A percentile compares a stretch with the other conserved stretches of the same genome.
Conservation (phyloP, 2,113 vertebrate genomes). For the Numida meleagris region DNA sequence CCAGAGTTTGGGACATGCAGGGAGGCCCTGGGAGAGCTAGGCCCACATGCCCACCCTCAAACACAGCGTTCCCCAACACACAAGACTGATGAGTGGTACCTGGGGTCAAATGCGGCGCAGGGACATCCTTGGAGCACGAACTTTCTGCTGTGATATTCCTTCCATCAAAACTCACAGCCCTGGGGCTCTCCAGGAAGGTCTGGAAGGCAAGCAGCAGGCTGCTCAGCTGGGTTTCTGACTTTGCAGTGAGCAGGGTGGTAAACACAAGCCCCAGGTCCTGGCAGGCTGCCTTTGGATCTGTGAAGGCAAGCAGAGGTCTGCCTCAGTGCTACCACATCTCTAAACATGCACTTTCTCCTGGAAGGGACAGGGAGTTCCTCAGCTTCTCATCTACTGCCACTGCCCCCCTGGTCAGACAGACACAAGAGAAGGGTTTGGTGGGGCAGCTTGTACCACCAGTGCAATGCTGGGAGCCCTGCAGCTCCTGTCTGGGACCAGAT, state of each 20-base stretch:
- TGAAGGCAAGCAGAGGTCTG: not conserved
- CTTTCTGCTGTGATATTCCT: not conserved
- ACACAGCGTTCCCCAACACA: not conserved
- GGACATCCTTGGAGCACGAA: not conserved
- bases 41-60: not conserved
- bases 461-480: not conserved
- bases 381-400: not conserved
- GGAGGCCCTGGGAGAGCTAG: not conserved
- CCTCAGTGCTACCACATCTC: not conserved
- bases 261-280: not conserved
- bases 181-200: not conserved
- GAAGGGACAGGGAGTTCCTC: not conserved
- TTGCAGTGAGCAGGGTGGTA: slow-evolving; percentile 5
- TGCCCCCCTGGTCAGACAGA: not conserved
- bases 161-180: not conserved
- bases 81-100: not conserved
- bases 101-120: not conserved
- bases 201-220: not conserved
- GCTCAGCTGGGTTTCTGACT: not conserved
- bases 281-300: slow-evolving; percentile 2
- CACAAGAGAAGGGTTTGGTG: not conserved
- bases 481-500: not conserved
- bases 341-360: not conserved
- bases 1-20: not conserved
- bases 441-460: not conserved